Conservation (phyloP, 2,797 vertebrate genomes). For the Lophura swinhoii region DNA sequence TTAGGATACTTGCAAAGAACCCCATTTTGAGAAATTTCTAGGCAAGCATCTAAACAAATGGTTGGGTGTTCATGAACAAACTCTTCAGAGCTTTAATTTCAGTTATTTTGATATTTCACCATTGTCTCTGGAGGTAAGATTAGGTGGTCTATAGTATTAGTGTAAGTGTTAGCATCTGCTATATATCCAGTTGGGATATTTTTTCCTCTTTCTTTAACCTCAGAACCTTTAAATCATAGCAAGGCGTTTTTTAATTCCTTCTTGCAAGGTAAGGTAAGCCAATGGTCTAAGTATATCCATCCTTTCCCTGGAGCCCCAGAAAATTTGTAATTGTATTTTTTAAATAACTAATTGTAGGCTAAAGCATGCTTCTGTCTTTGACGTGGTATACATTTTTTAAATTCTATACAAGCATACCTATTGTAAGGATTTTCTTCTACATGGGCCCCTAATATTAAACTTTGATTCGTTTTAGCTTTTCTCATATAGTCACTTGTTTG, state of each 20-base stretch:
- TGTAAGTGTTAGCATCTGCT: rapidly evolving
- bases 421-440: neutral
- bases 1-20: neutral
- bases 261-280: neutral
- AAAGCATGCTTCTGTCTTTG: neutral
- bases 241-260: neutral
- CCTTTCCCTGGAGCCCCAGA: neutral
- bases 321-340: neutral
- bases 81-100: neutral
- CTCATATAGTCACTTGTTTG: neutral
- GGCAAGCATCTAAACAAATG: neutral
- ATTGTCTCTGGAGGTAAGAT: neutral
- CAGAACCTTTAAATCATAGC: neutral
- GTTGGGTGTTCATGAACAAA: neutral
- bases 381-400: neutral
- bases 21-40: neutral
- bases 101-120: neutral
- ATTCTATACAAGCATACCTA: neutral
- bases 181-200: neutral
- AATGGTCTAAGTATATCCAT: neutral
- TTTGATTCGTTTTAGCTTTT: slow-evolving; percentile 26
- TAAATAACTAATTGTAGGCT: neutral
- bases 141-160: neutral
- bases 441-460: neutral
- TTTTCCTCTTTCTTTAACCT: too few species aligned